Evolutionary conservation across 2,888 invertebrate species (phyloP).

Genomic region (Drosophila koepferae): DNA sequence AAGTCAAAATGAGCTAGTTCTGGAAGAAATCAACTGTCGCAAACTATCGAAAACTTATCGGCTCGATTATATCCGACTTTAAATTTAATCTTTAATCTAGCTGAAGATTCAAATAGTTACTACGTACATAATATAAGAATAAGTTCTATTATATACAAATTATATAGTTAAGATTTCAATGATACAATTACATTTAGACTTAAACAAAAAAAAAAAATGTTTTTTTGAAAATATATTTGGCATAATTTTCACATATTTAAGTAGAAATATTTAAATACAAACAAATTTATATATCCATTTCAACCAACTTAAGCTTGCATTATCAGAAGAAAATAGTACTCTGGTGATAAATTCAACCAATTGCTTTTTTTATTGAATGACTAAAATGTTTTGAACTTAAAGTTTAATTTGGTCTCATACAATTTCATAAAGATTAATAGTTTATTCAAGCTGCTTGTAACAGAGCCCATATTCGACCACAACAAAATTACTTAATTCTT

Average conservation of each 20-base stretch:
- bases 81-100: neutral
- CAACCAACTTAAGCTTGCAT: neutral
- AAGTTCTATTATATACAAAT: neutral
- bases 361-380: neutral
- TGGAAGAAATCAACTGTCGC: too few species aligned
- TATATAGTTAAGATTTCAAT: neutral
- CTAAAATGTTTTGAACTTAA: neutral
- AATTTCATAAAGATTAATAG: neutral
- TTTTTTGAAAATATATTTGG: too few species aligned
- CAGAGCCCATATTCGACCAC: neutral
- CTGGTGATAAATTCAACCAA: neutral
- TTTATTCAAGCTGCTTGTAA: neutral
- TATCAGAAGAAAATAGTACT: slow-evolving; percentile 2
- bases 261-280: neutral
- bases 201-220: too few species aligned
- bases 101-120: neutral
- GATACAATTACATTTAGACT: neutral
- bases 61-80: too few species aligned
- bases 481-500: neutral
- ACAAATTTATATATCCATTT: neutral
- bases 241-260: neutral
- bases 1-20: neutral
- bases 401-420: slow-evolving; percentile 1
- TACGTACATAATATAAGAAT: neutral
- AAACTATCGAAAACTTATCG: neutral